phyloP scores from a whole-genome alignment of 1,140 invertebrate species.

The Caerostris extrusa region DNA sequence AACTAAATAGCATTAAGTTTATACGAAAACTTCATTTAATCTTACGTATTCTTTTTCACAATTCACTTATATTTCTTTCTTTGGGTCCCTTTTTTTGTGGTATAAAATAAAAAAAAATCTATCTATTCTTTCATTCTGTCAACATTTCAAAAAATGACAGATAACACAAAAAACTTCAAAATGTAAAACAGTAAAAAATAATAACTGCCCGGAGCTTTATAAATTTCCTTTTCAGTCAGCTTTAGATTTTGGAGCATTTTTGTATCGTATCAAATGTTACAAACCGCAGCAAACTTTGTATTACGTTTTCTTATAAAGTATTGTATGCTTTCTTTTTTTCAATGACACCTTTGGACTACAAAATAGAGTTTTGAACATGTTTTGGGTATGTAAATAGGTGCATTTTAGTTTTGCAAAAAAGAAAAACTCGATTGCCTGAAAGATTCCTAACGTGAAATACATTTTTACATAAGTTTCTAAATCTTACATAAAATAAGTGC shows the following conservation, averaged over 20 bases:
- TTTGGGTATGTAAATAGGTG: constrained; percentile 64
- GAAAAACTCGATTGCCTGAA: constrained; percentile 43
- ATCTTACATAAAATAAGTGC: constrained; percentile 3
- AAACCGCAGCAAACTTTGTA: constrained; percentile 56
- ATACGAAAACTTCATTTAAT: neutral
- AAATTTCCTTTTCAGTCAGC: constrained; percentile 63
- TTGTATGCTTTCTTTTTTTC: constrained; percentile 38
- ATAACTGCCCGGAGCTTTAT: constrained; percentile 56
- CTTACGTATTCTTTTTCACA: neutral
- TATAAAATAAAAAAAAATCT: constrained; percentile 41
- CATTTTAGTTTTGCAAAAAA: neutral
- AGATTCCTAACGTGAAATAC: constrained; percentile 21
- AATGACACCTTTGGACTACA: constrained; percentile 55
- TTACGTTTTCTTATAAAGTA: neutral
- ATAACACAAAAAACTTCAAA: constrained; percentile 59
- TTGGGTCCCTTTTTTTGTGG: neutral
- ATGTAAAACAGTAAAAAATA: constrained; percentile 49
- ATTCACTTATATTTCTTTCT: constrained; percentile 33
- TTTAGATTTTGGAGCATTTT: constrained; percentile 61
- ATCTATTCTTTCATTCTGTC: neutral
- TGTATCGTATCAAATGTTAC: constrained; percentile 64
- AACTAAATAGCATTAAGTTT: neutral
- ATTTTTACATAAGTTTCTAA: constrained; percentile 23
- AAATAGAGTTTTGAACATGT: constrained; percentile 55
- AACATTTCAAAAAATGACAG: constrained; percentile 62